Conservation (phyloP, 37 sponge, comb jelly and placozoan species). For the Axinella damicornis region DNA sequence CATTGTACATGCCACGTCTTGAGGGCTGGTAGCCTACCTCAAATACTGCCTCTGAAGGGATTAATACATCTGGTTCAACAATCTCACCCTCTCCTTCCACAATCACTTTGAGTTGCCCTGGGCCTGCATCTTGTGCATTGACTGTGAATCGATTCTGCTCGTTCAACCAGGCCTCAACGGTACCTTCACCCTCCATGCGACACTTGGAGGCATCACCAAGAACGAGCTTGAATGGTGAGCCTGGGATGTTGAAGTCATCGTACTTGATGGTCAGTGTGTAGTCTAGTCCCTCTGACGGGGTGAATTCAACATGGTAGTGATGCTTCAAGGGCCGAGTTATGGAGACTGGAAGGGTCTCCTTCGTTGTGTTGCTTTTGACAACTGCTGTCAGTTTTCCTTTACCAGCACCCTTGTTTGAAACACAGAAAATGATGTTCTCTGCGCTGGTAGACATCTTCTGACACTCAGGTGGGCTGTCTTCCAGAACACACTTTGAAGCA, state of each 20-base stretch:
- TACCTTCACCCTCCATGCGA: slow-evolving; percentile 78
- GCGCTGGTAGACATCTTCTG: slow-evolving; percentile 3
- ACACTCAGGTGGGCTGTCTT: slow-evolving; percentile 16
- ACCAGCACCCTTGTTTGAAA: slow-evolving; percentile 78
- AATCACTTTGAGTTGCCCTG: slow-evolving; percentile 60
- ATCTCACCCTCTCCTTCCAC: slow-evolving; percentile 44
- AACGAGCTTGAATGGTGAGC: slow-evolving; percentile 80
- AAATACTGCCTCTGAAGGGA: slow-evolving; percentile 31
- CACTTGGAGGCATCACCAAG: slow-evolving; percentile 58
- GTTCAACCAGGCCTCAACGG: slow-evolving; percentile 36
- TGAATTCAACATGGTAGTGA: slow-evolving; percentile 54
- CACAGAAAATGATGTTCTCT: slow-evolving; percentile 46
- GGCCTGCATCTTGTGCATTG: slow-evolving; percentile 50
- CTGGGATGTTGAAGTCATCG: slow-evolving; percentile 75
- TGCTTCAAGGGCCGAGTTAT: slow-evolving; percentile 34
- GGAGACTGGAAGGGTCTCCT: slow-evolving; percentile 17
- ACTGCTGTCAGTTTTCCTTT: slow-evolving; percentile 66
- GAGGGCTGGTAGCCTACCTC: slow-evolving; percentile 71
- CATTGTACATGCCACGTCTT: slow-evolving; percentile 48
- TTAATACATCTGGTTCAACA: slow-evolving; percentile 38
- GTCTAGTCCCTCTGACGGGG: slow-evolving; percentile 44
- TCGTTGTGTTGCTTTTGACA: slow-evolving; percentile 40
- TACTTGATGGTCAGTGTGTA: slow-evolving; percentile 72
- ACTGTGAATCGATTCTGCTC: slow-evolving; percentile 52
- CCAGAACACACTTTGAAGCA: slow-evolving; percentile 75